Evolutionary conservation across 2,888 invertebrate species (phyloP), one percentile per base, ranked within the genome.

Genomic region (Orthonychiurus folsomi): DNA sequence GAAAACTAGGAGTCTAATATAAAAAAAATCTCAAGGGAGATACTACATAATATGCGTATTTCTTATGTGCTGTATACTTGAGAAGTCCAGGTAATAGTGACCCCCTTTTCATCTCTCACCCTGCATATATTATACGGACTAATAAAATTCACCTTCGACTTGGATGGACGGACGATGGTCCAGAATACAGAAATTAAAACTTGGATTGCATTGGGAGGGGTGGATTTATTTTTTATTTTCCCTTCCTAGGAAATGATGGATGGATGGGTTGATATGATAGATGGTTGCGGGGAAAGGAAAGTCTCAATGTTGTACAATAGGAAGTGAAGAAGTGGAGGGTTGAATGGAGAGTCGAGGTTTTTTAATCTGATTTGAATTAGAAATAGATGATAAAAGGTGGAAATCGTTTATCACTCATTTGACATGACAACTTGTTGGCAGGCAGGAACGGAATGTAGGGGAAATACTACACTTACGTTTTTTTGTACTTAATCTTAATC

Each of bases 381-480:
- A 70, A 69, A 71, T 69, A 68, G 68, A 71, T 71, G 67, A 71
- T 69, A 66, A 69, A 71, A 71, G 66, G 64, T 66, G 67, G 67
- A 64, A 69, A 72, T 72, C 72, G 70, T 72, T 72, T 72, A 72
- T 72, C 69, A 72, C 70, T 65, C 12, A 65, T 68, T 70, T 72
- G 72, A 72, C 71, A 71, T 66, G n/a, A n/a, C n/a, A n/a, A n/a
- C n/a, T n/a, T n/a, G n/a, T n/a, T n/a, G n/a, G n/a, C n/a, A n/a
- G n/a, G n/a, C n/a, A n/a, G n/a, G n/a, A n/a, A n/a, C n/a, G n/a
- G n/a, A n/a, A n/a, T n/a, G n/a, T n/a, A n/a, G n/a, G n/a, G n/a
- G n/a, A n/a, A n/a, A n/a, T n/a, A n/a, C n/a, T n/a, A n/a, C n/a
- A n/a, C n/a, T n/a, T n/a, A n/a, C n/a, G n/a, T n/a, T n/a, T n/a